Base-by-base conservation (phyloP, 2,888 invertebrate genomes). In the Cryptus armator region DNA sequence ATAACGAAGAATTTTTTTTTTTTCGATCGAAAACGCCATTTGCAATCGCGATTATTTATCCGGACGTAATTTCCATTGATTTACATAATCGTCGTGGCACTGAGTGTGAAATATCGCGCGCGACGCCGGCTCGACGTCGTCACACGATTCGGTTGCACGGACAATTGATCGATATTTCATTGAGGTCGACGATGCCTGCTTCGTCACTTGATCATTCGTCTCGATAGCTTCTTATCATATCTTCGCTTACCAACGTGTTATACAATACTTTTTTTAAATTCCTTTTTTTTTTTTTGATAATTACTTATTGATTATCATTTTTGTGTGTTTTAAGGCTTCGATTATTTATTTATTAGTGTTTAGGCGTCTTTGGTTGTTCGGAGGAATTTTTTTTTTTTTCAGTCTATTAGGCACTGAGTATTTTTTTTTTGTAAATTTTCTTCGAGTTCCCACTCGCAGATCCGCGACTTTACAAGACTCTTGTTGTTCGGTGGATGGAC, bases 121-220 rank as follows among this genome's bases (percentile, higher is more conserved):
- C 32, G 24, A 62, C 32, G 48, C 37, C 62, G n/a, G 48, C 48
- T 10, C 48, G 24, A 62, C 32, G 48, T 48, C 62, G n/a, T 46
- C 46, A 16, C 59, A 2, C 32, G 74, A 75, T 46, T 46, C 62
- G 64, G 37, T 9, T 16, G 62, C 32, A 16, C 12, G 32, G 48
- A 62, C 71, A 32, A 72, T 72, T 16, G 80, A 81, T 81, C 84
- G 80, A 67, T 62, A 59, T 72, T 43, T 72, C 80, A 81, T 72
- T 32, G 67, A 67, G 48, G 68, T 53, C 51, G 70, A 75, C 48
- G 71, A 67, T 44, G 59, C 48, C 24, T n/a, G 32, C 3, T 48
- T 24, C 24, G 24, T 24, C 3, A 24, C 44, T 29, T 64, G 66
- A 84, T 84, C 75, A 48, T 75, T 19, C 6, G 14, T 16, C 29